Evolutionary conservation across 2,797 vertebrate genomes (phyloP), one percentile per base, ranked within the genome.

Genomic region (Cyprinella venusta): DNA sequence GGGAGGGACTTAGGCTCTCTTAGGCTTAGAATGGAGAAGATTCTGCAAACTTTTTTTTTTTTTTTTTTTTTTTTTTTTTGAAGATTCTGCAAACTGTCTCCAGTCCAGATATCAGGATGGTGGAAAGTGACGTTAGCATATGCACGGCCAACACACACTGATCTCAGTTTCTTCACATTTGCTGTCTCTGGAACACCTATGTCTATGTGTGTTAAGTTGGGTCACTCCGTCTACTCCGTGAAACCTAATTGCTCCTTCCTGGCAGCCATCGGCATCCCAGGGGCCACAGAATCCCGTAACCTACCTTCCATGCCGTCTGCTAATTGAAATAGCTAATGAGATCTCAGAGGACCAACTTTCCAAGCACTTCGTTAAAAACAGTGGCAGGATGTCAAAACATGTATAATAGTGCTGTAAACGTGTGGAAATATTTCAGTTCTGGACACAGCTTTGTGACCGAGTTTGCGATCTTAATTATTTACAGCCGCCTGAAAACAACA

Each of bases 301-400:
- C 72, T 38, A 40, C 72, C 84, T 64, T 85, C 40, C 56, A 59
- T 70, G 16, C 64, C 38, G 40, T 67, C 65, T 72, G 80, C 80
- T 85, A 82, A 85, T 79, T 85, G 75, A 85, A 74, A 85, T 76
- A 85, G 72, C 54, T 85, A 85, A 82, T 85, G 80, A 85, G 59
- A 65, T 82, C 80, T 85, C 80, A 8, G 67, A 79, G 84, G 84
- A 72, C 71, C 2, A 30, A 56, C 67, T 82, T 77, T 78, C 72
- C 84, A 81, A 68, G 38, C 42, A 71, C 79, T 81, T 81, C 80
- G 19, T 82, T 74, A 85, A 78, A 85, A 77, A 38, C 54, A 26
- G 67, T 48, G 79, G 80, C 80, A 65, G 80, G 8, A n/a, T 42
- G 67, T 85, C 84, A 82, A 82, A 78, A 76, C 68, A 81, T 59